These are phyloP conservation scores for Temnothorax curvispinosus DNA, from an alignment of 1,140 invertebrate genomes.

Conservation along the genomic window DNA sequence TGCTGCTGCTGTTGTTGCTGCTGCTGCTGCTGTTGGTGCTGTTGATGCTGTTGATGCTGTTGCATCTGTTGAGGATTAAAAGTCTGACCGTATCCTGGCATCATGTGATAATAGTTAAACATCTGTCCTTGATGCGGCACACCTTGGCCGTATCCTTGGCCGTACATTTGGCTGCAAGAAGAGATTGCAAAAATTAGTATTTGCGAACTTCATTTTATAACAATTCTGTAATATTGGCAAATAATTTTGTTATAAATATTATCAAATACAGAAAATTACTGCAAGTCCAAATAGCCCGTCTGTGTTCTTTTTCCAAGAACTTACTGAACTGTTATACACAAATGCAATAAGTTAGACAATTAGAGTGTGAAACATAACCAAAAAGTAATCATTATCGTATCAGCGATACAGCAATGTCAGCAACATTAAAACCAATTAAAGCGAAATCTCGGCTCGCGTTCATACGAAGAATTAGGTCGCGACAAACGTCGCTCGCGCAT, in stretches of 20 bases:
- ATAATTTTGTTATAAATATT: not conserved
- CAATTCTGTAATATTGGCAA: not conserved
- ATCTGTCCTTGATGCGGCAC: conserved; percentile 80
- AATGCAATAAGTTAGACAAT: no score
- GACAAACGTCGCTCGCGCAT: not conserved
- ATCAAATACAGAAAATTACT: not conserved
- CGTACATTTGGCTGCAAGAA: conserved; percentile 82
- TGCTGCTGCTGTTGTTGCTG: conserved; percentile 75
- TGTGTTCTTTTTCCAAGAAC: no score
- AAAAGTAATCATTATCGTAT: not conserved
- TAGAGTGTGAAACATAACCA: no score
- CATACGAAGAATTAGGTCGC: not conserved
- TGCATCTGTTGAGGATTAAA: conserved; percentile 82
- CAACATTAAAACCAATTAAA: not conserved
- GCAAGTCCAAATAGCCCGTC: no score
- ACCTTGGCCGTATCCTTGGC: conserved; percentile 77
- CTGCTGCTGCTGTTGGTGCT: conserved; percentile 78
- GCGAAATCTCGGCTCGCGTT: not conserved
- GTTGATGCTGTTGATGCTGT: conserved; percentile 67
- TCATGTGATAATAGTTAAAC: conserved; percentile 84
- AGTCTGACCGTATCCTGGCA: conserved; percentile 80
- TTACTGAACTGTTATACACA: no score
- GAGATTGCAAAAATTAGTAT: not conserved
- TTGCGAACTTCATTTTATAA: not conserved
- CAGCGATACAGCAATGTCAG: not conserved